Percentiles rank a stretch among this genome's conserved stretches.
These are phyloP conservation scores for Pteromalus puparum DNA, from an alignment of 1,140 invertebrate genomes.

Conservation along the genomic window DNA sequence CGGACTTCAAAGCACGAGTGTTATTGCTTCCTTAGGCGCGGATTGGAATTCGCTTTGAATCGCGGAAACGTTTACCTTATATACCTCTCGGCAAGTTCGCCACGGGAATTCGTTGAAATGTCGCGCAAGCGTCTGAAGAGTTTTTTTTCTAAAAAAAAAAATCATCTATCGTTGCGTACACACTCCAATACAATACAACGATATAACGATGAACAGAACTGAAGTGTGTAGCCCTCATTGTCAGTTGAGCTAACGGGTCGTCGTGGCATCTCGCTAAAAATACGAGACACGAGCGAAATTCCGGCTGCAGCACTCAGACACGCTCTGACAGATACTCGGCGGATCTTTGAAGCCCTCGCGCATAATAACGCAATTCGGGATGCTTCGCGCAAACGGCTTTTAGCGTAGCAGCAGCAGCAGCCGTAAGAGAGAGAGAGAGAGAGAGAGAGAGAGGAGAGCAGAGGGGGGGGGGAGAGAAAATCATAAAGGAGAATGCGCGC, in stretches of 20 bases:
- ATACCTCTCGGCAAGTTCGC: not conserved
- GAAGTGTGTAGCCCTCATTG: constrained; percentile 52
- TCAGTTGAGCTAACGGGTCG: not conserved
- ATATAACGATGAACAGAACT: constrained; percentile 43
- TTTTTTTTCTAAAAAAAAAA: not conserved
- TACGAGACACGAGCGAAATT: not conserved
- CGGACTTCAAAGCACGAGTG: constrained; percentile 16
- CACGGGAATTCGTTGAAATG: not conserved
- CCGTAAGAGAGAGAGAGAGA: no score
- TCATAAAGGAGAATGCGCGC: constrained; percentile 47
- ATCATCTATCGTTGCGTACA: no score
- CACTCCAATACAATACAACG: not conserved
- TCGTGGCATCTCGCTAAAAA: not conserved
- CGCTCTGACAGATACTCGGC: constrained; percentile 2
- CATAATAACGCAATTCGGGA: constrained; percentile 61
- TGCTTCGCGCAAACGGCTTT: constrained; percentile 61
- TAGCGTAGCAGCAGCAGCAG: constrained; percentile 54
- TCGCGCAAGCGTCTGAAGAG: not conserved
- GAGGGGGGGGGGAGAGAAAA: constrained; percentile 30
- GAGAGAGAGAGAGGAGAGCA: no score
- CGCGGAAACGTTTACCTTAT: not conserved
- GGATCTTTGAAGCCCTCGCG: constrained; percentile 41
- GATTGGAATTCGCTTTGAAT: constrained; percentile 6
- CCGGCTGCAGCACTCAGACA: not conserved
- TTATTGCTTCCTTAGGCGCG: constrained; percentile 9